Conservation (phyloP, 53 echinoderm and acorn worm genomes). For the Echinometra lucunter region DNA sequence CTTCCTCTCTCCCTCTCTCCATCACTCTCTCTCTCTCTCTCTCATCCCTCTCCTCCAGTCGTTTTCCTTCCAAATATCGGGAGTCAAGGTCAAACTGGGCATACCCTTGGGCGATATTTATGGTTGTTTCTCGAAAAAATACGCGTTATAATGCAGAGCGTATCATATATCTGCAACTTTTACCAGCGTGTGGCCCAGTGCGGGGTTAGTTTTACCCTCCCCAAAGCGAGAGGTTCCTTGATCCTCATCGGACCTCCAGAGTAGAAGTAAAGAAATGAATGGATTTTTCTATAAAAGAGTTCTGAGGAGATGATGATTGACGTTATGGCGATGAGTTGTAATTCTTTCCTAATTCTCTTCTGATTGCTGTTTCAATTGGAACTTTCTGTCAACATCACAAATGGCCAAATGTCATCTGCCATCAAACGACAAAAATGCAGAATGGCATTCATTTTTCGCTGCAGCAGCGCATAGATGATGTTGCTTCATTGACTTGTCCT, state of each 20-base stretch:
- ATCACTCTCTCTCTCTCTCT: background rate
- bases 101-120: slow-evolving; percentile 46
- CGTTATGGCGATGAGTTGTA: slow-evolving; percentile 15
- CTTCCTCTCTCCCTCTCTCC: background rate
- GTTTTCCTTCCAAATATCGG: background rate
- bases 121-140: slow-evolving; percentile 42
- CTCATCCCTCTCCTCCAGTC: too few species aligned
- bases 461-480: too few species aligned
- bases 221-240: background rate
- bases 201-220: slow-evolving; percentile 13
- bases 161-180: slow-evolving; percentile 11
- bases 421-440: background rate
- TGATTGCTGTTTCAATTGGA: slow-evolving; percentile 34
- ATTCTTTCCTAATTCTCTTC: slow-evolving; percentile 32
- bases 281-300: slow-evolving; percentile 17
- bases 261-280: slow-evolving; percentile 16
- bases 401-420: background rate
- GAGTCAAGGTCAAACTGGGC: slow-evolving; percentile 46
- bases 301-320: slow-evolving; percentile 33
- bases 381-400: slow-evolving; percentile 41
- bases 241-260: background rate
- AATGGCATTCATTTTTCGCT: background rate
- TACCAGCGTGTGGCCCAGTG: slow-evolving; percentile 12
- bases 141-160: slow-evolving; percentile 31
- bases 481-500: too few species aligned